Evolutionary conservation across 2,797 vertebrate species (phyloP).

Genomic region (Periparus ater): DNA sequence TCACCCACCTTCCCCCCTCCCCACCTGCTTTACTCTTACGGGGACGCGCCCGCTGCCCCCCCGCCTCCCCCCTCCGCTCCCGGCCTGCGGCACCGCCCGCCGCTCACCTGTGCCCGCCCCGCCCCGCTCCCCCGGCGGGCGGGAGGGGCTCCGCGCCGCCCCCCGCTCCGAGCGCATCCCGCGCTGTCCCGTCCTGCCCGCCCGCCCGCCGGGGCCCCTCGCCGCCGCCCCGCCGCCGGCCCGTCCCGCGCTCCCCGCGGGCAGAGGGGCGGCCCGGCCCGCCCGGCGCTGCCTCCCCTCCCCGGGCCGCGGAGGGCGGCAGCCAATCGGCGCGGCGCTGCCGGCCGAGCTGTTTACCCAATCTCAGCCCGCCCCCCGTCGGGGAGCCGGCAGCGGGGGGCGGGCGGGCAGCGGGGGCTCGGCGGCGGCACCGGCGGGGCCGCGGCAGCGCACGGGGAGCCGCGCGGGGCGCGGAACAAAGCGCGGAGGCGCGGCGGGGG

Average conservation of each 20-base stretch:
- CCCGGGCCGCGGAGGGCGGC: not conserved
- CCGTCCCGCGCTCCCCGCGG: not conserved
- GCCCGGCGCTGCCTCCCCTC: not conserved
- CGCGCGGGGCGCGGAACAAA: constrained; percentile 34
- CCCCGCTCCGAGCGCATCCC: not conserved
- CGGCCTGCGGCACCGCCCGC: not conserved
- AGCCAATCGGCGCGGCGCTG: constrained; percentile 55
- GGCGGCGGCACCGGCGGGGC: constrained; percentile 26
- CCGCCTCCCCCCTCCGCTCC: not conserved
- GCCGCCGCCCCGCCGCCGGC: not conserved
- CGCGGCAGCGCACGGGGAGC: constrained; percentile 63
- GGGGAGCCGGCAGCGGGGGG: not conserved
- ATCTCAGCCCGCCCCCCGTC: constrained; percentile 12
- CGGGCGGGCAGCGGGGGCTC: constrained; percentile 34
- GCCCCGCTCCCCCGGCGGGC: not conserved
- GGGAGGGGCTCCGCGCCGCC: not conserved
- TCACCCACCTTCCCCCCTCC: not conserved
- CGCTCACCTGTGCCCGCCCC: constrained; percentile 2
- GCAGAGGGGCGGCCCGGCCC: not conserved
- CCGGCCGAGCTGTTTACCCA: constrained; percentile 43
- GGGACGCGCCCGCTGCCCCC: not conserved
- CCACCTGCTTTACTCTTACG: not conserved
- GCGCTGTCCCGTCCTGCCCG: not conserved
- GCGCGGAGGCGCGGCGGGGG: constrained; percentile 51
- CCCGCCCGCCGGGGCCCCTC: not conserved